Conservation (phyloP, 2,888 invertebrate genomes). For the Deroplatys truncata region DNA sequence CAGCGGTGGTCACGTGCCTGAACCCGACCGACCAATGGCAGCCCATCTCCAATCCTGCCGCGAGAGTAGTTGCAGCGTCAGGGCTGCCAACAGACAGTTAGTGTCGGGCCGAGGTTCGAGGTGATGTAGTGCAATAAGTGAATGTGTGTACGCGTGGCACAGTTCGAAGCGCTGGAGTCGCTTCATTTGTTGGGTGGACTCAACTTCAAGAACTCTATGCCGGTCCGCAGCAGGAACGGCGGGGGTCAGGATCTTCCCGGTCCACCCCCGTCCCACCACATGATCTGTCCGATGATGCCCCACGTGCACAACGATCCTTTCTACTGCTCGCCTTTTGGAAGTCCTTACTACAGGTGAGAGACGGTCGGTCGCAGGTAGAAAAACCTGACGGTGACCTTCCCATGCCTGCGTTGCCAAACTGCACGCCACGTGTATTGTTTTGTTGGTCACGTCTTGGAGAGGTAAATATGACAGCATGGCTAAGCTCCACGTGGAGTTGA, state of each 20-base stretch:
- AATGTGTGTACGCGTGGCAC: neutral
- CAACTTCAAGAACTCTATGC: slow-evolving; percentile 29
- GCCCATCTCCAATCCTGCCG: slow-evolving; percentile 17
- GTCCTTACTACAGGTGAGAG: slow-evolving; percentile 55
- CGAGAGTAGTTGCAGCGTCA: slow-evolving; percentile 24
- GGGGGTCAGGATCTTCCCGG: neutral
- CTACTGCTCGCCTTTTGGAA: slow-evolving; percentile 56
- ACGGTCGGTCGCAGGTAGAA: neutral
- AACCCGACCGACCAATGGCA: slow-evolving; percentile 23
- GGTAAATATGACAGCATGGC: neutral
- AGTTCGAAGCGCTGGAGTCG: slow-evolving; percentile 41
- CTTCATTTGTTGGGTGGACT: slow-evolving; percentile 39
- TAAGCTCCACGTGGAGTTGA: neutral
- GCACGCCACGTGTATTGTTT: neutral
- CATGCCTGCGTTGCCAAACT: neutral
- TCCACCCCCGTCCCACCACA: slow-evolving; percentile 40
- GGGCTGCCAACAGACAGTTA: neutral
- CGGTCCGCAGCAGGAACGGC: slow-evolving; percentile 31
- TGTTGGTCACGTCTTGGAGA: too few relatives aligned
- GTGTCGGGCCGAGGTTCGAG: neutral
- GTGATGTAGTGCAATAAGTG: neutral
- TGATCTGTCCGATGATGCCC: slow-evolving; percentile 34
- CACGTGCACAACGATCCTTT: slow-evolving; percentile 54
- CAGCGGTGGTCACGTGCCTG: slow-evolving; percentile 23
- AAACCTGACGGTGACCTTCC: neutral